Evolutionary conservation across 1,140 invertebrate genomes (phyloP).

Genomic region (Bradynema listronoti): DNA sequence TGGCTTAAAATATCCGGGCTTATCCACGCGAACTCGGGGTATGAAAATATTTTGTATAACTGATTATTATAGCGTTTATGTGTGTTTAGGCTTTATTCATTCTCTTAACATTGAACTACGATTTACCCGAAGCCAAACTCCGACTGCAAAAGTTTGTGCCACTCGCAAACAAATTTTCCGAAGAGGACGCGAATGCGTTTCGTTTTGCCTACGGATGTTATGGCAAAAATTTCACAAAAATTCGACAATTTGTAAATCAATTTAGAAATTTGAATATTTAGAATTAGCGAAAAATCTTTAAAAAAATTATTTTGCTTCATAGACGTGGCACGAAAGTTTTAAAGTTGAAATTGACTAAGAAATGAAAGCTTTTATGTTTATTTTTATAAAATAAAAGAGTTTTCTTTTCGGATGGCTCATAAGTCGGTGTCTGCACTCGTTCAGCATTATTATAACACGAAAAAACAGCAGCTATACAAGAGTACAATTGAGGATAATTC

Average conservation of each 20-base stretch:
- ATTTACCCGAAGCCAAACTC: not conserved
- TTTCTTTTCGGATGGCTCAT: constrained; percentile 18
- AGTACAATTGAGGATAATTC: constrained; percentile 14
- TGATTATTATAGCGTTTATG: no score
- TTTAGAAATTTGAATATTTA: no score
- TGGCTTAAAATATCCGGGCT: not conserved
- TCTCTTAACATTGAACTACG: constrained; percentile 6
- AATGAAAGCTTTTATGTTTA: no score
- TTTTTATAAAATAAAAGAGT: no score
- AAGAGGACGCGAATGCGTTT: constrained; percentile 22
- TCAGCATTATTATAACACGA: constrained; percentile 31
- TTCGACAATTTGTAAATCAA: constrained; percentile 26
- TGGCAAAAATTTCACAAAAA: constrained; percentile 33
- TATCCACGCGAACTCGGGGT: not conserved
- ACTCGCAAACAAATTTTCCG: not conserved
- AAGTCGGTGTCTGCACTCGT: constrained; percentile 23
- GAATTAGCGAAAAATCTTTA: no score
- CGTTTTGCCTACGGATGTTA: constrained; percentile 17
- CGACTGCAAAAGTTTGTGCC: no score
- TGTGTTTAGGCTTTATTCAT: constrained; percentile 27
- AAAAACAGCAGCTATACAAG: constrained; percentile 28
- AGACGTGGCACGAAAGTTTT: no score
- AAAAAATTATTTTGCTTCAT: no score
- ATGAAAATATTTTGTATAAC: not conserved
- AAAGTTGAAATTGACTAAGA: no score